These are phyloP conservation scores for Hypena proboscidalis DNA, from an alignment of 2,888 invertebrate species.

Conservation along the genomic window DNA sequence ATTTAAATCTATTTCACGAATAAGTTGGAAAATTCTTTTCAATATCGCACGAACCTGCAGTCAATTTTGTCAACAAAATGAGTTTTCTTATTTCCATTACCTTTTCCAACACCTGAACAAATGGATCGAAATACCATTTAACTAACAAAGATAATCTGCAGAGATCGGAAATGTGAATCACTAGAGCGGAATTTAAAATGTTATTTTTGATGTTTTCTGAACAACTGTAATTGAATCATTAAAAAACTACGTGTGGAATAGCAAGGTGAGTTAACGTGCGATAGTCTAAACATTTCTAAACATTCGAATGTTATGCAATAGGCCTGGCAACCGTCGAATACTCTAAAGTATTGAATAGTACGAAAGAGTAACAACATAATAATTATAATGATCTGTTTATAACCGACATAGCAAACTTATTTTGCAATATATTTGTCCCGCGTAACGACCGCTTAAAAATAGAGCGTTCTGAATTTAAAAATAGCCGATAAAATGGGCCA, in stretches of 20 bases:
- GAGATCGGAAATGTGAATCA: too few relatives aligned
- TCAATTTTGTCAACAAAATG: too few relatives aligned
- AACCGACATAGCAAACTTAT: slow-evolving; percentile 15
- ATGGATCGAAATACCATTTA: too few relatives aligned
- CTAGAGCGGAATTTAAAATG: too few relatives aligned
- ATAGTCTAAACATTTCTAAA: slow-evolving; percentile 28
- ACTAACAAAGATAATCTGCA: too few relatives aligned
- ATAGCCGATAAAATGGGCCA: slow-evolving; percentile 64
- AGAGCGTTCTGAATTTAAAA: slow-evolving; percentile 46
- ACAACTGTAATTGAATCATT: not conserved
- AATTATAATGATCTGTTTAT: not conserved
- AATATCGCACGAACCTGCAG: too few relatives aligned
- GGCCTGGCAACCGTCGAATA: slow-evolving; percentile 27
- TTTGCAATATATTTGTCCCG: slow-evolving; percentile 21
- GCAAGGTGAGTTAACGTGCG: slow-evolving; percentile 4
- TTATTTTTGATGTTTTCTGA: too few relatives aligned
- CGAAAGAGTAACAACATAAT: too few relatives aligned
- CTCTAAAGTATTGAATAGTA: slow-evolving; percentile 19
- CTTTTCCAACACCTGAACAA: too few relatives aligned
- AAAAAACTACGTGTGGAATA: slow-evolving; percentile 12
- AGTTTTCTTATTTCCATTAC: too few relatives aligned
- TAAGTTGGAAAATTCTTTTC: too few relatives aligned
- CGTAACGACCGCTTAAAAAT: slow-evolving; percentile 41
- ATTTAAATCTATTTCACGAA: too few relatives aligned
- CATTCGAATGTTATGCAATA: slow-evolving; percentile 29